Conservation (phyloP, 2,797 vertebrate species). For the Coreius guichenoti region DNA sequence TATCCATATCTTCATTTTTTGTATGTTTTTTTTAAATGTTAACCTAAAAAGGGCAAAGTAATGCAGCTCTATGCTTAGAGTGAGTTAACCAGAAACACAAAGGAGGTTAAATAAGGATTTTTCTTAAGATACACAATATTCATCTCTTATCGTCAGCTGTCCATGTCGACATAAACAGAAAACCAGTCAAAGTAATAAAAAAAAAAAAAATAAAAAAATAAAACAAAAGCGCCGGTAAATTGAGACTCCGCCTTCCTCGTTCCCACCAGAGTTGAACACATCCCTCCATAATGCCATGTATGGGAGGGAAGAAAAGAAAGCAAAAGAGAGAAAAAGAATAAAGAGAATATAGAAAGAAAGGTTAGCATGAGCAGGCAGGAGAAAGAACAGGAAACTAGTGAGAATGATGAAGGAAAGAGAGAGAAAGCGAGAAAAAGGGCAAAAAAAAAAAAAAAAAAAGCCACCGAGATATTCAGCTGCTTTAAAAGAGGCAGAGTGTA, state of each 20-base stretch:
- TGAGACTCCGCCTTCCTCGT: slow-evolving; percentile 56
- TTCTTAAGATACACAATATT: slow-evolving; percentile 75
- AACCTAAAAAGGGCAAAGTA: slow-evolving; percentile 70
- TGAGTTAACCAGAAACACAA: slow-evolving; percentile 75
- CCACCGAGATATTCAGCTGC: slow-evolving; percentile 29
- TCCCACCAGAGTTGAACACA: slow-evolving; percentile 25
- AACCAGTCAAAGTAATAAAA: slow-evolving; percentile 61
- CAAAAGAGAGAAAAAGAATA: slow-evolving; percentile 12
- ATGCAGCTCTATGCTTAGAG: slow-evolving; percentile 69
- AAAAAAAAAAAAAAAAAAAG: slow-evolving; percentile 14
- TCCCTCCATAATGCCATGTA: slow-evolving; percentile 26
- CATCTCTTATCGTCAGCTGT: slow-evolving; percentile 63
- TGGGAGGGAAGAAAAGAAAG: slow-evolving; percentile 1
- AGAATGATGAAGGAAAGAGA: slow-evolving; percentile 7
- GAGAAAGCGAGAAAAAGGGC: background rate
- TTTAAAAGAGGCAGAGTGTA: slow-evolving; percentile 58
- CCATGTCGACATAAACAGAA: slow-evolving; percentile 66
- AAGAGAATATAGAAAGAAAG: slow-evolving; percentile 31
- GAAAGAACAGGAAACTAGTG: slow-evolving; percentile 18
- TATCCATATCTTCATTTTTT: slow-evolving; percentile 68
- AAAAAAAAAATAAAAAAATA: slow-evolving; percentile 60
- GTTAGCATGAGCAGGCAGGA: slow-evolving; percentile 12
- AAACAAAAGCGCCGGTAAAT: slow-evolving; percentile 67
- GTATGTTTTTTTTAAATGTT: slow-evolving; percentile 69
- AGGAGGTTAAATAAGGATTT: slow-evolving; percentile 78